phyloP scores from a whole-genome alignment of 2,888 invertebrate genomes.

The Zygaena filipendulae region DNA sequence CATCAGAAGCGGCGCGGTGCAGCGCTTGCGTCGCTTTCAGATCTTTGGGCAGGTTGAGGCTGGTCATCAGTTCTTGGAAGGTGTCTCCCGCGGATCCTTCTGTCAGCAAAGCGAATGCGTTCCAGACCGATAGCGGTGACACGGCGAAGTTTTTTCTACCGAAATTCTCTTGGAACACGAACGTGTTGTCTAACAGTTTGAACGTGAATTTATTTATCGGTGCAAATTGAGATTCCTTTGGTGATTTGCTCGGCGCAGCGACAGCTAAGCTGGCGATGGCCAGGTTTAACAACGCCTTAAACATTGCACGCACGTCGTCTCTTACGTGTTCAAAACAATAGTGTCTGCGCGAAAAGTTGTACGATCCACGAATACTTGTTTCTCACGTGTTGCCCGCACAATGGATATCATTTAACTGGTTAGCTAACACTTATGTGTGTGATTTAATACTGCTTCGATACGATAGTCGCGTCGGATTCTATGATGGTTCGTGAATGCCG shows the following conservation, averaged over 20 bases:
- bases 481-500: not conserved
- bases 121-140: constrained; percentile 56
- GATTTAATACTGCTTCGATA: constrained; percentile 7
- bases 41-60: constrained; percentile 39
- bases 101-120: constrained; percentile 44
- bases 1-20: constrained; percentile 32
- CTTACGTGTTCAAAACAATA: constrained; percentile 9
- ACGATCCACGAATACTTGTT: constrained; percentile 4
- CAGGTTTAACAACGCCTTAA: constrained; percentile 26
- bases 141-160: constrained; percentile 42
- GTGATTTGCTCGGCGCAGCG: constrained; percentile 27
- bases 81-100: constrained; percentile 54
- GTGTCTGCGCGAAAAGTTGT: not conserved
- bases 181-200: constrained; percentile 42
- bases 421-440: constrained; percentile 28
- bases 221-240: constrained; percentile 24
- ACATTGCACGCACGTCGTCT: constrained; percentile 28
- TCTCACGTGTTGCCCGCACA: constrained; percentile 40
- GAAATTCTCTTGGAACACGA: constrained; percentile 44
- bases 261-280: constrained; percentile 27
- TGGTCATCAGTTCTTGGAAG: constrained; percentile 40
- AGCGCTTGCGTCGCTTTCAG: constrained; percentile 38
- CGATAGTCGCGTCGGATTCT: constrained; percentile 10
- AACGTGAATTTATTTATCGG: constrained; percentile 46
- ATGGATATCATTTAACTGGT: constrained; percentile 41